A percentile compares a stretch with the other conserved stretches of the same genome.
Evolutionary conservation across 2,888 invertebrate species (phyloP).

Genomic region (Baccha elongata): DNA sequence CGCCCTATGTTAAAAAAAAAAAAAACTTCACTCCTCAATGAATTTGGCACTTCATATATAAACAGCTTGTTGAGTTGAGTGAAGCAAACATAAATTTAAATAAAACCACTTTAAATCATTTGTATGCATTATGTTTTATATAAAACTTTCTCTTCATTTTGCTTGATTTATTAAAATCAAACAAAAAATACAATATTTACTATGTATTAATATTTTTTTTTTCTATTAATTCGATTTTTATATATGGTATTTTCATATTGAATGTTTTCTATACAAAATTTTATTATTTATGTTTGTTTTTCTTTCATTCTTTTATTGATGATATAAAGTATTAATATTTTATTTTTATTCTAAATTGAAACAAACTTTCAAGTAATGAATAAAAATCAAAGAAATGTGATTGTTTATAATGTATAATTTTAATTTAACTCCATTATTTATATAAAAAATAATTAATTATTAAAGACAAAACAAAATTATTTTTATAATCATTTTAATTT

Average conservation of each 20-base stretch:
- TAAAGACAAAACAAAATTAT: background rate
- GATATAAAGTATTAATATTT: conserved; percentile 38
- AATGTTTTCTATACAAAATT: conserved; percentile 52
- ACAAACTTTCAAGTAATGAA: conserved; percentile 15
- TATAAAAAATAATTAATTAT: conserved; percentile 6
- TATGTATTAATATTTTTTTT: conserved; percentile 9
- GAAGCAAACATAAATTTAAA: background rate
- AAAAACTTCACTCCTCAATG: too few relatives aligned
- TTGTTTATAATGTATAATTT: conserved; percentile 19
- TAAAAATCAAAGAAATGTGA: background rate
- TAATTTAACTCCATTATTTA: background rate
- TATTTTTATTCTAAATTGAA: conserved; percentile 39
- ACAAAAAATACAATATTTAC: conserved; percentile 37
- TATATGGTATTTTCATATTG: conserved; percentile 43
- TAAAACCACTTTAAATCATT: conserved; percentile 5
- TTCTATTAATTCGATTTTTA: conserved; percentile 25
- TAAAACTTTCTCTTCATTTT: conserved; percentile 35
- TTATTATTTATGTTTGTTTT: conserved; percentile 15
- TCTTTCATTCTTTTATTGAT: conserved; percentile 18
- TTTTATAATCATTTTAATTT: conserved; percentile 58
- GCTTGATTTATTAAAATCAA: conserved; percentile 35
- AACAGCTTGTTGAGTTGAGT: background rate
- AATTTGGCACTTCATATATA: too few relatives aligned
- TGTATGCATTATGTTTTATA: conserved; percentile 45
- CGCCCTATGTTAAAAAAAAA: too few relatives aligned